Evolutionary conservation across 2,888 invertebrate species (phyloP).

Genomic region (Hecatera dysodea): DNA sequence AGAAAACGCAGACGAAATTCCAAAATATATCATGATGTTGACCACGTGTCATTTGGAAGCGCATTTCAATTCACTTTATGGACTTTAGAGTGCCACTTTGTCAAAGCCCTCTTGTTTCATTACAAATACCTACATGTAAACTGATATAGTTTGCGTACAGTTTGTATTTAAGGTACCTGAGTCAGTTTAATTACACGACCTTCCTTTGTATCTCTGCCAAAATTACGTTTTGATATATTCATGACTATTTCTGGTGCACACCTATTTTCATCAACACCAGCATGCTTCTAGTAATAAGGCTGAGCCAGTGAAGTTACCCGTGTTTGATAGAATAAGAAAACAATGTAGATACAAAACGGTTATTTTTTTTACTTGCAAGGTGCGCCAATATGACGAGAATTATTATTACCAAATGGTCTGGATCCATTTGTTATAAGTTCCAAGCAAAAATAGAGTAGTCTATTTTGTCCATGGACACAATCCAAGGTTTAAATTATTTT

Average conservation of each 20-base stretch:
- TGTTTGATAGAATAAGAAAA: slow-evolving; percentile 14
- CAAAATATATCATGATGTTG: not conserved
- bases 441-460: not conserved
- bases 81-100: not conserved
- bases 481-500: not conserved
- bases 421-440: not conserved
- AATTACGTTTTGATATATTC: slow-evolving; percentile 49
- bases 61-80: not conserved
- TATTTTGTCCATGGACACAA: not conserved
- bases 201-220: slow-evolving; percentile 27
- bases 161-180: not conserved
- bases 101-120: not conserved
- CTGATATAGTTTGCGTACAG: not conserved
- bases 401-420: not conserved
- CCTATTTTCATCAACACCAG: slow-evolving; percentile 39
- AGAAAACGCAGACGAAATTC: not conserved
- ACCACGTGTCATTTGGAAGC: not conserved
- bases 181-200: slow-evolving; percentile 17
- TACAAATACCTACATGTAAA: not conserved
- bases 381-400: not conserved
- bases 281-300: slow-evolving; percentile 10
- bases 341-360: not conserved
- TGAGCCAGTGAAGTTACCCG: not conserved
- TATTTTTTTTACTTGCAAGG: not conserved
- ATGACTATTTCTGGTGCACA: slow-evolving; percentile 29